phyloP scores from a whole-genome alignment of 1,140 invertebrate species.

The Holcopasites calliopsidis region DNA sequence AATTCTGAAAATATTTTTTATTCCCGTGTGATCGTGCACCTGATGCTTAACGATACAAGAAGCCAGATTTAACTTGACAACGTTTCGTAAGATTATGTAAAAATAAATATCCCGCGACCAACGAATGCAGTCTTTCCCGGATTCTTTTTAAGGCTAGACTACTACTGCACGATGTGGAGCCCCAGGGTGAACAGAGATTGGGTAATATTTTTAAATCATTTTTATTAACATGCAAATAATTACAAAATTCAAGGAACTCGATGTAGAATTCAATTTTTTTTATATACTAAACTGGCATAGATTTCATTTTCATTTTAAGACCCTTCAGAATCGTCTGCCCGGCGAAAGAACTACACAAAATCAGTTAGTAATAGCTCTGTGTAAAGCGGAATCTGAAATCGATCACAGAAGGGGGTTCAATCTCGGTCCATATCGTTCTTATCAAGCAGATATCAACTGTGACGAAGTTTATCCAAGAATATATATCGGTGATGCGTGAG shows the following conservation, averaged over 20 bases:
- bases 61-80: constrained; percentile 7
- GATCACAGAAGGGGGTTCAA: constrained; percentile 78
- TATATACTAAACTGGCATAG: constrained; percentile 1
- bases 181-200: constrained; percentile 67
- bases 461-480: constrained; percentile 90
- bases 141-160: not conserved
- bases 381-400: constrained; percentile 74
- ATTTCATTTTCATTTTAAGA: constrained; percentile 39
- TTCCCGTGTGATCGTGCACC: not conserved
- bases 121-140: not conserved
- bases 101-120: constrained; percentile 40
- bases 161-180: constrained; percentile 54
- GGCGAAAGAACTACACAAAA: constrained; percentile 76
- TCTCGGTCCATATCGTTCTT: constrained; percentile 67
- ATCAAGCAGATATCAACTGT: constrained; percentile 80
- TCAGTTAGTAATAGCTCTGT: constrained; percentile 74
- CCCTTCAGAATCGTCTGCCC: constrained; percentile 59
- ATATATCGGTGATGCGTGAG: constrained; percentile 88
- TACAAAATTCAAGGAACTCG: constrained; percentile 2
- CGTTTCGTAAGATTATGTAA: constrained; percentile 47
- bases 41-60: not conserved
- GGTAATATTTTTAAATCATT: constrained; percentile 50
- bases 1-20: not conserved
- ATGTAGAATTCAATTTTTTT: not conserved
- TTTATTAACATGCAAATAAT: constrained; percentile 1